Evolutionary conservation across 2,797 vertebrate species (phyloP).

Genomic region (Melanotaenia boesemani): DNA sequence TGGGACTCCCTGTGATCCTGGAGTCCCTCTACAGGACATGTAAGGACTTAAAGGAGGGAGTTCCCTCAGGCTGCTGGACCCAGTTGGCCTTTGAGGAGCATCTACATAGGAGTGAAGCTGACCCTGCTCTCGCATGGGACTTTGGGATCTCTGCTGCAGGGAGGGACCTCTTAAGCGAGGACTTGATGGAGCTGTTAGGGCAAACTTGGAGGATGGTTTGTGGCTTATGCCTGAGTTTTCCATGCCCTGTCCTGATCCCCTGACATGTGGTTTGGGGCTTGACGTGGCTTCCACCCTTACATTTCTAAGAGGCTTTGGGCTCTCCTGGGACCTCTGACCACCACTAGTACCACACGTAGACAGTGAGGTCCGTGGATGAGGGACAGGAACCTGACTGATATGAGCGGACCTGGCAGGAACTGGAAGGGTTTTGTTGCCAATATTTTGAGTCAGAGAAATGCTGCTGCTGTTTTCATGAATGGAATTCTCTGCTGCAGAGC

Average conservation of each 20-base stretch:
- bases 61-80: conserved; percentile 78
- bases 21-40: conserved; percentile 77
- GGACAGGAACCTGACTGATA: conserved; percentile 78
- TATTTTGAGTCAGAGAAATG: conserved; percentile 76
- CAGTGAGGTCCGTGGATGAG: conserved; percentile 72
- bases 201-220: conserved; percentile 69
- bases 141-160: conserved; percentile 87
- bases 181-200: conserved; percentile 72
- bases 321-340: conserved; percentile 68
- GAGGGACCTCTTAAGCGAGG: conserved; percentile 74
- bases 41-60: conserved; percentile 89
- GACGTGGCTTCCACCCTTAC: conserved; percentile 67
- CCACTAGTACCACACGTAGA: conserved; percentile 50
- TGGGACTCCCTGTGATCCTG: conserved; percentile 74
- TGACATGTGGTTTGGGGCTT: conserved; percentile 72
- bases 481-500: conserved; percentile 81
- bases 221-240: conserved; percentile 68
- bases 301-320: conserved; percentile 75
- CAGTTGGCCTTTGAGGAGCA: conserved; percentile 77
- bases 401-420: conserved; percentile 84
- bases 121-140: conserved; percentile 82
- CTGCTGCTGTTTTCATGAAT: conserved; percentile 88
- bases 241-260: conserved; percentile 59
- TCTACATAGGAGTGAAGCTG: conserved; percentile 78
- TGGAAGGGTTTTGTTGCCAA: conserved; percentile 75